Percentiles rank a stretch among this genome's conserved stretches.
phyloP scores from a whole-genome alignment of 2,797 vertebrate genomes.

The Pipistrellus nathusii region DNA sequence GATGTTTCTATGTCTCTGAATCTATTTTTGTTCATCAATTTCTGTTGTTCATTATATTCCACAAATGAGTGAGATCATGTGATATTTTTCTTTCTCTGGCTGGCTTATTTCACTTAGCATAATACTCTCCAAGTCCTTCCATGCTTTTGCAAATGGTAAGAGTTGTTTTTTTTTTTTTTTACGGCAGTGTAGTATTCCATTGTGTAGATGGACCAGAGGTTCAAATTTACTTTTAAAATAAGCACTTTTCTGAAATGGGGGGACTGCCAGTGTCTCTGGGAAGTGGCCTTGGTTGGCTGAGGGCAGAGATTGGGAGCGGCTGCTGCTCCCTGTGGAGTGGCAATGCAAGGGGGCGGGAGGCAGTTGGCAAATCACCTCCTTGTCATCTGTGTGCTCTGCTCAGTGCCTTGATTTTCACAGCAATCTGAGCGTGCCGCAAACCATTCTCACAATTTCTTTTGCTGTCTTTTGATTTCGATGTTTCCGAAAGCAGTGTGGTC shows the following conservation, averaged over 20 bases:
- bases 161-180: no score
- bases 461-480: background rate
- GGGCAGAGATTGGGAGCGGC: background rate
- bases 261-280: background rate
- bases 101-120: no score
- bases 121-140: no score
- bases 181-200: no score
- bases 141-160: no score
- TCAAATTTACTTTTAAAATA: conserved; percentile 42
- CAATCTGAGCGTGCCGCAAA: no score
- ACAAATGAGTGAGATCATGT: no score
- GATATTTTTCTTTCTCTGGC: no score
- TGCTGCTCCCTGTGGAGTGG: background rate
- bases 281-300: background rate
- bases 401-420: rapidly evolving
- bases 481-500: background rate
- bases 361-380: rapidly evolving
- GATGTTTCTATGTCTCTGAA: no score
- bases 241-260: background rate
- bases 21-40: no score
- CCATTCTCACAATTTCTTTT: background rate
- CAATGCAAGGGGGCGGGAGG: rapidly evolving
- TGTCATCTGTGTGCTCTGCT: background rate
- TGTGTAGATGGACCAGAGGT: no score
- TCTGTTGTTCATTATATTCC: no score